Evolutionary conservation across 2,797 vertebrate species (phyloP), one percentile per base, ranked within the genome.

Genomic region (Cyprinella venusta): DNA sequence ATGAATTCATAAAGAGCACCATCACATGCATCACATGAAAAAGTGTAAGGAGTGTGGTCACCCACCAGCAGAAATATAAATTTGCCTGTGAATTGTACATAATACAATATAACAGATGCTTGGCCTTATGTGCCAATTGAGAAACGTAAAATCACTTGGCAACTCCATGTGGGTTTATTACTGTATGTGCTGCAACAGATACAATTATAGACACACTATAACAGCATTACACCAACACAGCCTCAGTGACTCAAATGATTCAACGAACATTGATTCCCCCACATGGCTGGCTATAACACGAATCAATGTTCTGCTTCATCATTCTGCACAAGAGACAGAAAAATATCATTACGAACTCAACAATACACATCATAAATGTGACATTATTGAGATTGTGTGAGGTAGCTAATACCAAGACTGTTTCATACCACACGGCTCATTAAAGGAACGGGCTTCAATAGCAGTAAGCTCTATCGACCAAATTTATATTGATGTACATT

Each of bases 241-340:
- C 24, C 36, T 24, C 26, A 52, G 71, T 59, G 79, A 63, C 67
- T 79, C 67, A 63, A 69, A n/a, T 8, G 18, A 80, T 67, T 76
- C 21, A 65, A 24, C 21, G 68, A 79, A 80, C 61, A 75, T 54
- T 38, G 83, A 78, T 71, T 71, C 45, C 64, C 15, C 33, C 61
- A 69, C 15, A 70, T 36, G 45, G 72, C 56, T 26, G 33, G 54
- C 76, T 63, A 13, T 38, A 64, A 79, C 54, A 71, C 15, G 54
- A 59, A 84, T 72, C 68, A 42, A 54, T 65, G 59, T n/a, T 15
- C 48, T 65, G 45, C 38, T 42, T 75, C 42, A 75, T 67, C 48
- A 82, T 56, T 52, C 50, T 59, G 21, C 8, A 9, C 36, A 18
- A 80, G 63, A 52, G 50, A 42, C 1, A 16, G 33, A 70, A 68